Evolutionary conservation across 2,888 invertebrate genomes (phyloP), one percentile per base, ranked within the genome.

Genomic region (Rutpela maculata): DNA sequence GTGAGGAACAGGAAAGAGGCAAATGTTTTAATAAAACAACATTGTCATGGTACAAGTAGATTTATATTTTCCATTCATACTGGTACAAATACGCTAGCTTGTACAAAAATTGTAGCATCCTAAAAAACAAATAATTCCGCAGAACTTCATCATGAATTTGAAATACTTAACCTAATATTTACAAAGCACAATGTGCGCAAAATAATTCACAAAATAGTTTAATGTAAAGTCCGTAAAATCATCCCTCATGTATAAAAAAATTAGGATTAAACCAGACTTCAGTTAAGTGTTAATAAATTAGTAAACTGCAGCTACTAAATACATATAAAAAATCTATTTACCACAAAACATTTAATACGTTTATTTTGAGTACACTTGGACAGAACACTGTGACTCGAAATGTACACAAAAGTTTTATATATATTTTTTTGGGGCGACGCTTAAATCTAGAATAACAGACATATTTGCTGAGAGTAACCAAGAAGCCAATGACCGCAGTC

Each of bases 141-240:
- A 59, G 31, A 74, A 35, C 35, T 26, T 59, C 69, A 67, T 63
- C 18, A 38, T 22, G 65, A 62, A 63, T 57, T 26, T 75, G 66
- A 71, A 70, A 70, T 74, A 69, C 71, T 78, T 80, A 77, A 60
- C 56, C 74, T 80, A 77, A 67, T 86, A 86, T 86, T 80, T 87
- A 87, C 86, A 86, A 83, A 86, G 85, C 86, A 85, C 86, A 86
- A 82, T 83, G 83, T 85, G 86, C 84, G 84, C 84, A 83, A 84
- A 84, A 60, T 72, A 81, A 79, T 77, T 70, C 74, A 79, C 72
- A 80, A 76, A 74, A 75, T 75, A 62, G 35, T 65, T 38, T 31
- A 57, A 65, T 70, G 31, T 18, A 57, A 62, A 31, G 35, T 73
- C 55, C 31, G 56, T 63, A 75, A 75, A 75, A 75, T 70, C 57